These are phyloP conservation scores for Ptychochromis oligacanthus DNA, from an alignment of 2,113 vertebrate species.

Conservation along the genomic window DNA sequence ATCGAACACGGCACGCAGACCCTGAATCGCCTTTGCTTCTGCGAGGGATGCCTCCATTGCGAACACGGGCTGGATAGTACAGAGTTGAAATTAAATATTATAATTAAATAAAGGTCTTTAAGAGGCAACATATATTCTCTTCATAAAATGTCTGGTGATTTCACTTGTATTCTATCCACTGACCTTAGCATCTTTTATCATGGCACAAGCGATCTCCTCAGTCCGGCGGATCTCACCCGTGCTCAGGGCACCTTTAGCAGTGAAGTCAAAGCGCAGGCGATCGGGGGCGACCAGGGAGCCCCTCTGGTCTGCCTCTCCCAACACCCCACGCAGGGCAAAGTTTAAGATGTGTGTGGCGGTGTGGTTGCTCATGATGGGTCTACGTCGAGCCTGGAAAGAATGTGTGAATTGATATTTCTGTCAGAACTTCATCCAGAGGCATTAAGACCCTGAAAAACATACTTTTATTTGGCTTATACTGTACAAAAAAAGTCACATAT, in stretches of 20 bases:
- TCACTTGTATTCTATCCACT: neutral
- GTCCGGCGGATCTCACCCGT: constrained; percentile 87
- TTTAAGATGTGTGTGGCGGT: constrained; percentile 96
- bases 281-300: constrained; percentile 94
- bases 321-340: constrained; percentile 89
- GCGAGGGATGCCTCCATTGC: constrained; percentile 89
- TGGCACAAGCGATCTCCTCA: constrained; percentile 85
- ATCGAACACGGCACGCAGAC: constrained; percentile 94
- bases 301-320: constrained; percentile 95
- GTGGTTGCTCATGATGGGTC: constrained; percentile 97
- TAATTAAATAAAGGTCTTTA: neutral
- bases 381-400: constrained; percentile 83
- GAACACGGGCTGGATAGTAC: constrained; percentile 85
- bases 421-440: neutral
- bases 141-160: neutral
- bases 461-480: too few species aligned
- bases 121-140: neutral
- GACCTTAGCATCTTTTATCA: constrained; percentile 93
- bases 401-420: neutral
- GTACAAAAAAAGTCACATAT: neutral
- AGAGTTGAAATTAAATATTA: neutral
- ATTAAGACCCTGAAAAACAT: neutral
- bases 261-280: constrained; percentile 95
- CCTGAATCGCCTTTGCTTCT: constrained; percentile 94
- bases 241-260: constrained; percentile 92